Base-by-base conservation (phyloP, 2,888 invertebrate species). In the Schrankia costaestrigalis region DNA sequence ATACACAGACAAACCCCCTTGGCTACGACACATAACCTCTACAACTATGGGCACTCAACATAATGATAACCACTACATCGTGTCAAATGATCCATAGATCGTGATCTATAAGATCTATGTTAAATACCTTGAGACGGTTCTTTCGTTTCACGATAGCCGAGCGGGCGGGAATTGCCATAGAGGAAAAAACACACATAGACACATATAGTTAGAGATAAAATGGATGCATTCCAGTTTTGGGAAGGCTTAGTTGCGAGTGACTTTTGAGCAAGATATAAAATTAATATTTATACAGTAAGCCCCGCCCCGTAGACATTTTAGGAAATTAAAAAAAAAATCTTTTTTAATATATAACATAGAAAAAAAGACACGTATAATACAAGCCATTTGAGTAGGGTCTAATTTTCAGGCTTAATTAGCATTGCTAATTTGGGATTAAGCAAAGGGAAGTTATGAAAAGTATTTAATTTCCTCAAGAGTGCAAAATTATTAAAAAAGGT, bases 171-270 rank as follows among this genome's bases (percentile, higher is more conserved):
- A 90, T 89, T 91, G 91, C 92, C 91, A 92, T 90, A 90, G 82
- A 90, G 90, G 56, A 92, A 91, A 91, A 74, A 91, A 91, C 91
- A 91, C 89, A 91, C 89, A 90, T 87, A 90, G 85, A 90, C 88
- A 89, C 89, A 67, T 64, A 89, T 88, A 90, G 89, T 90, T 90
- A 90, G 89, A 89, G 87, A 76, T 70, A 75, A 75, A 78, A 82
- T 56, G 74, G 89, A 90, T 89, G 89, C 92, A 91, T 72, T 72
- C 69, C 65, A 46, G 40, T 43, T 57, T 28, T 30, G 22, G 46
- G 43, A 36, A 30, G 46, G 43, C 34, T 29, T 40, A 31, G 28
- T 41, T 40, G 31, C 35, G 48, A 55, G 31, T 39, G 52, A 49
- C 33, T 15, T 35, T 41, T 27, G 38, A 12, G 17, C 31, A 3